A percentile compares a stretch with the other conserved stretches of the same genome.
Evolutionary conservation across 2,113 vertebrate genomes (phyloP).

Genomic region (Dendropsophus ebraccatus): DNA sequence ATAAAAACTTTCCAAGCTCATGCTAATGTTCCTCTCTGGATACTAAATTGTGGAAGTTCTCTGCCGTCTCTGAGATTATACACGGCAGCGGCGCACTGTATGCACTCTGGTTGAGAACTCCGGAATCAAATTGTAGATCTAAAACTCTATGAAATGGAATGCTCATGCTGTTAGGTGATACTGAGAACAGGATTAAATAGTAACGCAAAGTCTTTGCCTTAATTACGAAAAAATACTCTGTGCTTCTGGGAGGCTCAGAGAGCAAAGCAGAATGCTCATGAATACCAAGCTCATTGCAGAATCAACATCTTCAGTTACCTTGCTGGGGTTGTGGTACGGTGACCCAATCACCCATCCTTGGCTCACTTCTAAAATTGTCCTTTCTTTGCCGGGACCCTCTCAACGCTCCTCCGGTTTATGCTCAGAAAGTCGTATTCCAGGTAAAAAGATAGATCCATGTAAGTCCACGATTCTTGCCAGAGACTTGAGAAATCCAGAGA

Average conservation of each 20-base stretch:
- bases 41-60: background rate
- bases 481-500: slow-evolving; percentile 8
- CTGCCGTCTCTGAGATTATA: background rate
- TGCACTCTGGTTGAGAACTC: background rate
- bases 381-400: background rate
- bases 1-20: slow-evolving; percentile 63
- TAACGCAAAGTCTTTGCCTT: slow-evolving; percentile 42
- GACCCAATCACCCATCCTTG: background rate
- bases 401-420: background rate
- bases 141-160: background rate
- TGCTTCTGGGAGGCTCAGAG: slow-evolving; percentile 18
- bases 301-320: slow-evolving; percentile 48
- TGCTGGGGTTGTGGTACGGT: background rate
- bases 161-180: slow-evolving; percentile 40
- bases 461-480: background rate
- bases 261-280: slow-evolving; percentile 17
- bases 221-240: slow-evolving; percentile 52
- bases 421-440: background rate
- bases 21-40: slow-evolving; percentile 60
- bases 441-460: background rate
- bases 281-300: slow-evolving; percentile 20
- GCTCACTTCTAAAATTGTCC: background rate
- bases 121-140: background rate
- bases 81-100: background rate
- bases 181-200: slow-evolving; percentile 3